These are phyloP conservation scores for Ciconia maguari DNA, from an alignment of 2,113 vertebrate genomes.

Conservation along the genomic window DNA sequence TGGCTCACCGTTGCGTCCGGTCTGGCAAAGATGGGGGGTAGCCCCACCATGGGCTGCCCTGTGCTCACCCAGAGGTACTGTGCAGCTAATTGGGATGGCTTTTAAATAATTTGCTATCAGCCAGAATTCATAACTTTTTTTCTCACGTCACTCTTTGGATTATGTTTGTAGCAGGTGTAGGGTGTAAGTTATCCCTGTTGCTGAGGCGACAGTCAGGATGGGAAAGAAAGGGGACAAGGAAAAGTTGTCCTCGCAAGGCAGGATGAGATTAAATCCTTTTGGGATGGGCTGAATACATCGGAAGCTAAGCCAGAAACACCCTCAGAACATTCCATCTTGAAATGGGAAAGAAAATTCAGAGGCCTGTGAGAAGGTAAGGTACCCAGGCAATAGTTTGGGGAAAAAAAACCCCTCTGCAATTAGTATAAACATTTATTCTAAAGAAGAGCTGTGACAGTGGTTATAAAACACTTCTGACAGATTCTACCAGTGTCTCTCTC, in stretches of 20 bases:
- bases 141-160: neutral
- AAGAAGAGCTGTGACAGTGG: neutral
- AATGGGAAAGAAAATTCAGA: neutral
- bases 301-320: neutral
- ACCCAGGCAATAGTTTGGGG: neutral
- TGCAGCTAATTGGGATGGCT: neutral
- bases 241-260: neutral
- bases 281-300: neutral
- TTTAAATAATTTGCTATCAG: neutral
- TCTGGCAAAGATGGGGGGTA: neutral
- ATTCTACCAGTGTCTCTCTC: neutral
- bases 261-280: neutral
- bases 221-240: neutral
- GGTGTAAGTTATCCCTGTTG: fast-evolving
- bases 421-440: neutral
- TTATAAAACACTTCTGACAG: neutral
- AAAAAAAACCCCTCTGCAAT: neutral
- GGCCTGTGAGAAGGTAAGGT: neutral
- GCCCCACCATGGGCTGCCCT: neutral
- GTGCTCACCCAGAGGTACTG: neutral
- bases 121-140: neutral
- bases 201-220: neutral
- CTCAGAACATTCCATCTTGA: neutral
- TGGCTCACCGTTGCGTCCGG: fast-evolving
- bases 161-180: neutral